Conservation (phyloP, 2,888 invertebrate species). For the Habrosyne pyritoides region DNA sequence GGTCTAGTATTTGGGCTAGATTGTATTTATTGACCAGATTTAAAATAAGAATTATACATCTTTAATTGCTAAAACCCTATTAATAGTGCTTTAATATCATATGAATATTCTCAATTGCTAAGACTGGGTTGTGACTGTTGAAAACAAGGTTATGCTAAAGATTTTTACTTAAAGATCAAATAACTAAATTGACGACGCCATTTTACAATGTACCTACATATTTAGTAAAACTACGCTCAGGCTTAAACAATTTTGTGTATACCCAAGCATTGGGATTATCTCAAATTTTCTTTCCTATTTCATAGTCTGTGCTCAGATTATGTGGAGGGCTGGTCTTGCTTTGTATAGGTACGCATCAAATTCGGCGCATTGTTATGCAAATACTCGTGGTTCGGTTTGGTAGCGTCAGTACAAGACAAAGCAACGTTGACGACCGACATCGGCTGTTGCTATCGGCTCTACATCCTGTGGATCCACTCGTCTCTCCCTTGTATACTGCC, state of each 20-base stretch:
- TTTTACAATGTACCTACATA: background rate
- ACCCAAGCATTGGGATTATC: background rate
- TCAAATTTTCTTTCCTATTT: constrained; percentile 5
- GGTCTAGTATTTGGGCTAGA: constrained; percentile 17
- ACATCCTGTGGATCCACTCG: constrained; percentile 62
- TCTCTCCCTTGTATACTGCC: constrained; percentile 48
- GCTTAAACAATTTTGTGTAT: background rate
- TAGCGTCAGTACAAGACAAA: constrained; percentile 78
- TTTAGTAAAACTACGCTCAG: too few relatives aligned
- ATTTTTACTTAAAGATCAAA: background rate
- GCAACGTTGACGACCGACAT: constrained; percentile 75
- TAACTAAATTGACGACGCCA: background rate
- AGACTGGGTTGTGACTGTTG: too few relatives aligned
- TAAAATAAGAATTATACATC: too few relatives aligned
- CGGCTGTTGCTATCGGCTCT: constrained; percentile 70
- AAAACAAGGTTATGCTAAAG: too few relatives aligned
- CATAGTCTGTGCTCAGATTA: constrained; percentile 21
- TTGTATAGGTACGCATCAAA: constrained; percentile 65
- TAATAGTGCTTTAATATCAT: too few relatives aligned
- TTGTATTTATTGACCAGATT: background rate
- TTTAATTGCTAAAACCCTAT: too few relatives aligned
- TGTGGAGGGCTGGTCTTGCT: constrained; percentile 31
- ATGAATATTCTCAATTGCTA: too few relatives aligned
- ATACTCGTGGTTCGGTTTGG: constrained; percentile 75
- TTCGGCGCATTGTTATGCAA: constrained; percentile 80